phyloP scores from a whole-genome alignment of 2,888 invertebrate species.

The Cephalotes varians region DNA sequence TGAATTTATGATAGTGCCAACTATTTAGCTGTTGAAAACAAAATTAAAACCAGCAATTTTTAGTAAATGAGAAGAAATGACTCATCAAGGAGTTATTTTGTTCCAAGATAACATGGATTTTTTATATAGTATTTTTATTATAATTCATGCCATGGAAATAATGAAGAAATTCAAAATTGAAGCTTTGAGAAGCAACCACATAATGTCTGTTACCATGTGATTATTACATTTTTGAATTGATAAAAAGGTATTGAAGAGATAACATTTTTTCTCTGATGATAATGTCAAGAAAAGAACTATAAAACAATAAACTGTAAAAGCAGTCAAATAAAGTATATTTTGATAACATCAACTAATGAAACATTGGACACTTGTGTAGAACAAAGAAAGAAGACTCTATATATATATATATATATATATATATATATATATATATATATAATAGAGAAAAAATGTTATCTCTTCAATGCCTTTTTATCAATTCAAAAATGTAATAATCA shows the following conservation, averaged over 20 bases:
- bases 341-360: no score
- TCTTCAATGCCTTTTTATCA: neutral
- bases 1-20: neutral
- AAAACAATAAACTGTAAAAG: neutral
- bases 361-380: neutral
- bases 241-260: neutral
- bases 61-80: neutral
- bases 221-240: neutral
- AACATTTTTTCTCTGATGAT: neutral
- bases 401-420: no score
- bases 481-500: neutral
- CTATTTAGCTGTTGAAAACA: neutral
- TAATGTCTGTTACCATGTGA: neutral
- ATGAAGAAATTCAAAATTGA: neutral
- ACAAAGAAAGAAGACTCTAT: no score
- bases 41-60: neutral
- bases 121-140: neutral
- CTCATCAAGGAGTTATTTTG: neutral
- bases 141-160: neutral
- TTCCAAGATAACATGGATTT: no score
- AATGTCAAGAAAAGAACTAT: neutral
- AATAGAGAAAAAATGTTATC: neutral
- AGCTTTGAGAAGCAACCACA: neutral
- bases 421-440: no score
- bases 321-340: no score